Base-by-base conservation (phyloP, 2,888 invertebrate species). In the Shargacucullia verbasci region DNA sequence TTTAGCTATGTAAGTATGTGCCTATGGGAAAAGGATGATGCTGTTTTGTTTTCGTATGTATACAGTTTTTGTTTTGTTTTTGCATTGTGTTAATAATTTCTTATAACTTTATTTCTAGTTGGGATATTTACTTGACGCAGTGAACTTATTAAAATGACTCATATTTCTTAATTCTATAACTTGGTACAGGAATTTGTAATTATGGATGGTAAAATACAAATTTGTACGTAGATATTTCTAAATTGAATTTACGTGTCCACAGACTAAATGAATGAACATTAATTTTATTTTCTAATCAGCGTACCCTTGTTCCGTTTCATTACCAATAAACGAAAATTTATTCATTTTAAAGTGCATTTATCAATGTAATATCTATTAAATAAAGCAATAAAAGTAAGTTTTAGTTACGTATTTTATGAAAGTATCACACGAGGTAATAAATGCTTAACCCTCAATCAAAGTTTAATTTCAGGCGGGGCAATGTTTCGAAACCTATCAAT, bases 271-370 rank as follows among this genome's bases (percentile, higher is more conserved):
- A 27, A 15, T 35, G 35, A 54, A 7, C 43, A 39, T 47, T 34
- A 38, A 66, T 57, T 46, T 9, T 34, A 46, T 37, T 44, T 48
- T 49, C 31, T 54, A 54, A 67, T 67, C 55, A 57, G 57, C 66
- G 50, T 41, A 43, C 15, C 39, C n/a, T n/a, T 47, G 33, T 33
- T 43, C 27, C 48, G 40, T 45, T 74, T 60, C 54, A 67, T 56
- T 31, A 44, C 37, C 43, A 48, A 67, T 63, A 62, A 73, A 60
- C 14, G 33, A 7, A 13, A 43, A 59, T 58, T 73, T 25, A 56
- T 56, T 56, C 38, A 47, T 39, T 49, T 60, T 29, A 53, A 70
- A 73, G 41, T 54, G 53, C 38, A 45, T 48, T 39, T n/a, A 27
- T 15, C 38, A 39, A 34, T 56, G 45, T 13, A 40, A 49, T 59